Base-by-base conservation (phyloP, 2,113 vertebrate genomes). In the Syrmaticus mikado region DNA sequence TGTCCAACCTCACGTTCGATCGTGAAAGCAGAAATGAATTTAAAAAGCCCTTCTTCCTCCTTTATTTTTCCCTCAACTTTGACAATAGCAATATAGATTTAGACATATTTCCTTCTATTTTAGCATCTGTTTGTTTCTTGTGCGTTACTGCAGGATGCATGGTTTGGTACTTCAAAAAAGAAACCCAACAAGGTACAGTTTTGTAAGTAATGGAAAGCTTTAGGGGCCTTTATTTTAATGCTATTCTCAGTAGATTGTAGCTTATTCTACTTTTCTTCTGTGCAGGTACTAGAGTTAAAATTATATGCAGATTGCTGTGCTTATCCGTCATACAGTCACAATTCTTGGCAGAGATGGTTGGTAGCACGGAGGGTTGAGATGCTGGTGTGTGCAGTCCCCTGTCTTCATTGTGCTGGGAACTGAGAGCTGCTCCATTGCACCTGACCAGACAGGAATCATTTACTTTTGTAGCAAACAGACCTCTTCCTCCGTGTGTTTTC, bases 401-500 rank as follows among this genome's bases (percentile, higher is more conserved):
- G 61, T 34, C 40, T 71, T 36, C 32, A 13, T 15, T 68, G 38
- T 30, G 22, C 52, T 21, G n/a, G 34, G 28, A 66, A 48, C 38
- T 0, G 0, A 53, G 43, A 22, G 34, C 12, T 58, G 52, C 46
- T 83, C 40, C 20, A 0, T 11, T 87, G 64, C 75, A 61, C 72
- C 85, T 85, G 62, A 85, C 24, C 52, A 78, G 57, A 34, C 76
- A 67, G 28, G 36, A 81, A 70, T 75, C 3, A 21, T 60, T 74
- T 83, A 34, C 52, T 94, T 46, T 27, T 78, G n/a, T 74, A 40
- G 71, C 61, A 77, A 65, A 67, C 19, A 94, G 40, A 45, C 61
- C n/a, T 83, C 57, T 94, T 85, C 73, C 73, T 57, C 16, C 15
- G 21, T 64, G 46, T 78, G 83, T 83, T 94, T 90, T 72, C 79